Conservation (phyloP, 2,888 invertebrate genomes). For the Amblyjoppa proteus region DNA sequence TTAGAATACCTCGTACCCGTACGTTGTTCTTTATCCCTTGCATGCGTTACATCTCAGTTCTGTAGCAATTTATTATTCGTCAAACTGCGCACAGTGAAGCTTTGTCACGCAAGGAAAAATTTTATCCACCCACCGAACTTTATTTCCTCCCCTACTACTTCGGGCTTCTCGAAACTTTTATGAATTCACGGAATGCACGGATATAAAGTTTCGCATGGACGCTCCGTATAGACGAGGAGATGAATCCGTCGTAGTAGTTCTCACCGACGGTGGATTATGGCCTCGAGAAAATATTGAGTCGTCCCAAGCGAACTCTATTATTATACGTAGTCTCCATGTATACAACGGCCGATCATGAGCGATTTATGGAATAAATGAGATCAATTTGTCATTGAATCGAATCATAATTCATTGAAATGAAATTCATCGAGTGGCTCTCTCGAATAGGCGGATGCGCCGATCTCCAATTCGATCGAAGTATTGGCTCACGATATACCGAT, state of each 20-base stretch:
- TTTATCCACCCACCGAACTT: conserved; percentile 54
- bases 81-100: conserved; percentile 59
- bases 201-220: conserved; percentile 63
- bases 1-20: neutral
- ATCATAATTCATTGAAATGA: neutral
- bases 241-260: conserved; percentile 39
- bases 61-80: conserved; percentile 66
- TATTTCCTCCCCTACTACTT: conserved; percentile 45
- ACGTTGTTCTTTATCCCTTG: neutral
- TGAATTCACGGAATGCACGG: conserved; percentile 48
- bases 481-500: neutral
- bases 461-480: neutral
- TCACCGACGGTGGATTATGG: neutral
- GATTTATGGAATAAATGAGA: conserved; percentile 35
- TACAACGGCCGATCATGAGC: neutral
- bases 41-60: conserved; percentile 31
- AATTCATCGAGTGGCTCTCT: neutral
- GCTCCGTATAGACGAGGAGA: conserved; percentile 41
- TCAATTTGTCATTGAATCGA: neutral
- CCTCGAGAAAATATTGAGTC: conserved; percentile 51
- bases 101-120: conserved; percentile 32
- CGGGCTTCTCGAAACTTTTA: conserved; percentile 42
- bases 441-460: neutral
- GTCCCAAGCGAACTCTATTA: conserved; percentile 40
- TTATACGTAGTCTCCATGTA: conserved; percentile 8